These are phyloP conservation scores for Corythornis madagascariensis DNA, from an alignment of 2,113 vertebrate species.

Conservation along the genomic window DNA sequence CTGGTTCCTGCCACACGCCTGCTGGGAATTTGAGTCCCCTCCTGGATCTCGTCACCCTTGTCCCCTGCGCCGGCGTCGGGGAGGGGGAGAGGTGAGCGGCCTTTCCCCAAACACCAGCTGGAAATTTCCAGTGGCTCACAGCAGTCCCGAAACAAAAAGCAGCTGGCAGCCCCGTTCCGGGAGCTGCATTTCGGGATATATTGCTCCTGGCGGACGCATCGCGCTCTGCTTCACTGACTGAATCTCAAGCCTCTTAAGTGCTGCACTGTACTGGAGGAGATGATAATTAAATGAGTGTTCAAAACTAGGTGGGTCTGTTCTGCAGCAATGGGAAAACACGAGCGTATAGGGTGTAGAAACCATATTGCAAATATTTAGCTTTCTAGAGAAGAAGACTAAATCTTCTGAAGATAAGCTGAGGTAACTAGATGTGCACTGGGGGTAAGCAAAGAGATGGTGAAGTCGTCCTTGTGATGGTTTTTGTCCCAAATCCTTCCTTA, in stretches of 20 bases:
- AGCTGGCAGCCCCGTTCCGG: background rate
- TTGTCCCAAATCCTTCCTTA: background rate
- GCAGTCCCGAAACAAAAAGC: background rate
- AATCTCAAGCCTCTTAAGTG: background rate
- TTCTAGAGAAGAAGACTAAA: background rate
- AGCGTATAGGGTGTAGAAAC: background rate
- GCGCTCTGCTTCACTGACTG: background rate
- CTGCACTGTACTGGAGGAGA: background rate
- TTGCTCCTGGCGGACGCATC: background rate
- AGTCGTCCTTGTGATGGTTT: background rate
- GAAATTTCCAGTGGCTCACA: constrained; percentile 27
- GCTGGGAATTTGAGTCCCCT: constrained; percentile 55
- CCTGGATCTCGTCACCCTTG: background rate
- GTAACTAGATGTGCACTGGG: background rate
- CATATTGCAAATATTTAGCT: background rate
- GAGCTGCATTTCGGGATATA: accelerated
- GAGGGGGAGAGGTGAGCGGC: background rate
- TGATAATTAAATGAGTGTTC: background rate
- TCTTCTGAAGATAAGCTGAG: background rate
- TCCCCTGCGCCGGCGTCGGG: background rate
- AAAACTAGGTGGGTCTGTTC: background rate
- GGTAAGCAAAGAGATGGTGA: accelerated
- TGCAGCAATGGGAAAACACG: background rate
- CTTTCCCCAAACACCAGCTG: background rate
- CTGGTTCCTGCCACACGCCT: constrained; percentile 18